Evolutionary conservation across 2,888 invertebrate genomes (phyloP).

Genomic region (Steinernema carpocapsae): DNA sequence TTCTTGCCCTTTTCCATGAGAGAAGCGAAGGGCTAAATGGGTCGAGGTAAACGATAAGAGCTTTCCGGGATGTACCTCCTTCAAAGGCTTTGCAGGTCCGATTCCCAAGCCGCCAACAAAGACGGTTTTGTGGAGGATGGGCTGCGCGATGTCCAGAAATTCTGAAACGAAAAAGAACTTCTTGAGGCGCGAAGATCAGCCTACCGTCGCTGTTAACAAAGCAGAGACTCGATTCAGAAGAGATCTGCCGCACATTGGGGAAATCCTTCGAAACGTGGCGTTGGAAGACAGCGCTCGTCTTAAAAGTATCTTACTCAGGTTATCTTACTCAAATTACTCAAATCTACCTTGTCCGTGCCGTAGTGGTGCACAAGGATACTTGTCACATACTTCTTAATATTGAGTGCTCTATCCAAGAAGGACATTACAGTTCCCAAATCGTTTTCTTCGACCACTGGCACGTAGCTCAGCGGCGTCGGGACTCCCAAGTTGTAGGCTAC

Average conservation of each 20-base stretch:
- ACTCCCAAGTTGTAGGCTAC: slow-evolving; percentile 58
- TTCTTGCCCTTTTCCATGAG: slow-evolving; percentile 34
- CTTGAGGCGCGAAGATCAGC: too few species aligned
- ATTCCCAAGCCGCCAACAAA: slow-evolving; percentile 46
- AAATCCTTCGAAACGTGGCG: slow-evolving; percentile 50
- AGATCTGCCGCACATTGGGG: slow-evolving; percentile 57
- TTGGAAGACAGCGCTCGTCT: slow-evolving; percentile 45
- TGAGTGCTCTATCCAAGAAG: slow-evolving; percentile 54
- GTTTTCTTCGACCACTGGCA: slow-evolving; percentile 61
- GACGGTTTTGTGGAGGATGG: slow-evolving; percentile 46
- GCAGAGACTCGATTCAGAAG: slow-evolving; percentile 46
- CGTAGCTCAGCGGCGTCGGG: slow-evolving; percentile 58
- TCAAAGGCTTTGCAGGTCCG: slow-evolving; percentile 36
- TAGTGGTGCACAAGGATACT: slow-evolving; percentile 50
- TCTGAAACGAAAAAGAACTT: too few species aligned
- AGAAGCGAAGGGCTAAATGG: not conserved
- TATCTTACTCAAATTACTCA: too few species aligned
- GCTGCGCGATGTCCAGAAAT: slow-evolving; percentile 52
- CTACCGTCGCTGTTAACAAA: slow-evolving; percentile 51
- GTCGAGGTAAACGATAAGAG: not conserved
- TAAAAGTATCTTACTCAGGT: not conserved
- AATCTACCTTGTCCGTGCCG: slow-evolving; percentile 49
- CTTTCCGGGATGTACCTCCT: too few species aligned
- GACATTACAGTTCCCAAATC: slow-evolving; percentile 56
- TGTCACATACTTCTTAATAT: slow-evolving; percentile 56